Evolutionary conservation across 2,888 invertebrate species (phyloP).

Genomic region (Flexamia atlantica): DNA sequence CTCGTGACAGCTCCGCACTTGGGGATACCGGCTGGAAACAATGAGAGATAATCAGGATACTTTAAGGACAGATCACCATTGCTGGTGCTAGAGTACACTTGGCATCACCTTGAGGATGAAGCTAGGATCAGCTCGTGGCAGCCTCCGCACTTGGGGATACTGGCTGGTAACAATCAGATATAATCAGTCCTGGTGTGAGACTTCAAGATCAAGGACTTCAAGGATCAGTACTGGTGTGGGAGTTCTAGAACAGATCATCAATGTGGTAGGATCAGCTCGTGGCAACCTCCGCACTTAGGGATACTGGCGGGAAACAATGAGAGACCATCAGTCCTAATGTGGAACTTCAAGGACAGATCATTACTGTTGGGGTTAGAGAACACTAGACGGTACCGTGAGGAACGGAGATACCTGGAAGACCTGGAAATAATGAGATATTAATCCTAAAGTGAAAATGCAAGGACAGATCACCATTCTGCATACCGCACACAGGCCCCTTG

Average conservation of each 20-base stretch:
- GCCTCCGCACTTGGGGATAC: conserved; percentile 98
- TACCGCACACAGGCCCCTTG: too few relatives aligned
- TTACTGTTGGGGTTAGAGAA: too few relatives aligned
- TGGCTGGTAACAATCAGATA: conserved; percentile 83
- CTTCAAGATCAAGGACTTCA: too few relatives aligned
- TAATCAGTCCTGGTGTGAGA: not conserved
- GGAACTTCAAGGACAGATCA: too few relatives aligned
- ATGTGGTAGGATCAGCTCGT: conserved; percentile 96
- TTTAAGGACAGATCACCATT: too few relatives aligned
- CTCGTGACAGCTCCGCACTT: too few relatives aligned
- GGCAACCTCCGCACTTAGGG: conserved; percentile 98
- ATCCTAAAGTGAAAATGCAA: conserved; percentile 96
- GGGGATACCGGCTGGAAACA: too few relatives aligned
- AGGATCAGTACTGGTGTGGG: too few relatives aligned
- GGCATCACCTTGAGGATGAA: conserved; percentile 97
- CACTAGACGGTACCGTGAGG: conserved; percentile 86
- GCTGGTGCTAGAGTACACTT: too few relatives aligned
- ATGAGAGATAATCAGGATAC: conserved; percentile 33
- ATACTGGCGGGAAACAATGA: conserved; percentile 89
- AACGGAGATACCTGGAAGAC: conserved; percentile 83
- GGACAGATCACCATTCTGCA: too few relatives aligned
- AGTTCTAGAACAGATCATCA: too few relatives aligned
- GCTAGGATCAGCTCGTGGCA: conserved; percentile 96
- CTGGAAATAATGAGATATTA: conserved; percentile 98
- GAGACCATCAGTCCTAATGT: not conserved